Percentiles rank a stretch among this genome's conserved stretches.
Evolutionary conservation across 2,888 invertebrate species (phyloP).

Genomic region (Papilio protenor): DNA sequence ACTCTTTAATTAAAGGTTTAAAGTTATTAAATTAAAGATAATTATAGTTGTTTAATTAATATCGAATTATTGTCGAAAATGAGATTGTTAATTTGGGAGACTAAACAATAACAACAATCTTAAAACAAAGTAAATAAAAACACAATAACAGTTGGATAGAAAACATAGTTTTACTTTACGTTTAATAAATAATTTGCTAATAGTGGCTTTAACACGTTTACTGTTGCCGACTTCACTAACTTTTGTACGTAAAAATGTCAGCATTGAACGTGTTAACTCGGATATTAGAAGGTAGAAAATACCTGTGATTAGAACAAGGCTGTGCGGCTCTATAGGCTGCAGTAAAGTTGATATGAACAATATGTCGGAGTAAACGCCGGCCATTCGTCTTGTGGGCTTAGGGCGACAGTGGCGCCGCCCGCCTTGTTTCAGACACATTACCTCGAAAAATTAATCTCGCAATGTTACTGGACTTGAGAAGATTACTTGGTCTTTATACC

Average conservation of each 20-base stretch:
- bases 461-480: background rate
- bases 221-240: background rate
- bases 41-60: background rate
- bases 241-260: background rate
- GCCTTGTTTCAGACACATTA: background rate
- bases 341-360: constrained; percentile 23
- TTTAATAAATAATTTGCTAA: background rate
- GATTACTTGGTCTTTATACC: background rate
- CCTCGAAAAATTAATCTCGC: constrained; percentile 7
- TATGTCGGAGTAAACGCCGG: constrained; percentile 1
- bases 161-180: background rate
- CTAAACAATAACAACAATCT: background rate
- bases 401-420: constrained; percentile 19
- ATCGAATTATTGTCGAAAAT: no score
- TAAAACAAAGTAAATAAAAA: background rate
- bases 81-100: background rate
- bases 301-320: background rate
- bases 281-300: background rate
- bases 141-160: background rate
- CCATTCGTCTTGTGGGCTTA: constrained; percentile 9
- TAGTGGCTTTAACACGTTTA: background rate
- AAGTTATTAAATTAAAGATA: background rate
- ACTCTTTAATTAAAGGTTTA: background rate
- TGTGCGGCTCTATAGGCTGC: background rate
- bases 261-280: background rate